Evolutionary conservation across 92 coral and sea anemone genomes (phyloP).

Genomic region (Micromussa lordhowensis): DNA sequence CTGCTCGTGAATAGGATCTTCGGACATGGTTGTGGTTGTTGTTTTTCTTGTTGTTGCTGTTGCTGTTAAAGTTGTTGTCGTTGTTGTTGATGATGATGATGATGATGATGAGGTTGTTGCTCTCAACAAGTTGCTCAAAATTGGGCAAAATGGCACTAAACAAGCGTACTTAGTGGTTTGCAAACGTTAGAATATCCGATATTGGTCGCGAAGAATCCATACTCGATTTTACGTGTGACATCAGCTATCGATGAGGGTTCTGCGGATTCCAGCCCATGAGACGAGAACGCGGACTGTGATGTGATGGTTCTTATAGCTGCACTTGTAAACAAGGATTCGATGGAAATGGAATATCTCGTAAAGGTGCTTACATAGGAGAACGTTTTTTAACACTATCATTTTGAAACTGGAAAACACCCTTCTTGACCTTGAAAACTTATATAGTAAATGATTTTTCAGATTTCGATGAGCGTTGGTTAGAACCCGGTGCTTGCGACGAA

Average conservation of each 20-base stretch:
- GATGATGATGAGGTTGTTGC: too few species aligned
- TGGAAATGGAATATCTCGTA: slow-evolving; percentile 38
- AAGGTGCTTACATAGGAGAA: not conserved
- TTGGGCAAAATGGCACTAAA: too few species aligned
- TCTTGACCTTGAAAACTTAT: not conserved
- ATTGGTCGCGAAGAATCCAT: too few species aligned
- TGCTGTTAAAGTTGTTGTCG: too few species aligned
- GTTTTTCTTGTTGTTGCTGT: too few species aligned
- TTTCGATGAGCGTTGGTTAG: slow-evolving; percentile 68
- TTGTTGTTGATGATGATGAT: too few species aligned
- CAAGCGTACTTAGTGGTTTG: not conserved
- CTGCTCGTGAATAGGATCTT: too few species aligned
- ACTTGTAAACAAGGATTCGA: slow-evolving; percentile 47
- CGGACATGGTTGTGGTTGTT: too few species aligned
- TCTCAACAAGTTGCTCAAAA: too few species aligned
- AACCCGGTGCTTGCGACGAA: slow-evolving; percentile 36
- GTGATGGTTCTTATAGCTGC: slow-evolving; percentile 38
- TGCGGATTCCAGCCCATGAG: slow-evolving; percentile 1
- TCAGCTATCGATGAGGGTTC: slow-evolving; percentile 47
- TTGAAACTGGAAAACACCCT: too few species aligned
- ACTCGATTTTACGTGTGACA: not conserved
- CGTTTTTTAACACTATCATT: too few species aligned
- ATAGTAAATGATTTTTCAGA: slow-evolving; percentile 27
- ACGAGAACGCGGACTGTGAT: slow-evolving; percentile 9
- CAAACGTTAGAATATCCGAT: not conserved